Evolutionary conservation across 1,140 invertebrate genomes (phyloP).

Genomic region (Parasteatoda tepidariorum): DNA sequence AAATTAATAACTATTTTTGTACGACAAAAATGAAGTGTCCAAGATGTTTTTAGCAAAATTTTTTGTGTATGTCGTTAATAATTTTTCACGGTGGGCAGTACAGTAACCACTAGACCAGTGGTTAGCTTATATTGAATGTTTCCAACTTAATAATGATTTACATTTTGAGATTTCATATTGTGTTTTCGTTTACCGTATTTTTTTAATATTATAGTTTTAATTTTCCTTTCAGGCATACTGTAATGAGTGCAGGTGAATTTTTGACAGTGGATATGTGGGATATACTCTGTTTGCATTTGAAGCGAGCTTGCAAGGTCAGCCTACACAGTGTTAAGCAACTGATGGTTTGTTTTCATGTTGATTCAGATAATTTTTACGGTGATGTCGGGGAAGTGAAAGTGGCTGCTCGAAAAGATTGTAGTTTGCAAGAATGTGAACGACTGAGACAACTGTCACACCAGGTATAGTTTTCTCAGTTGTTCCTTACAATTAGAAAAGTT

Average conservation of each 20-base stretch:
- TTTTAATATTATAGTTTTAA: slow-evolving; percentile 7
- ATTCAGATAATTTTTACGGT: slow-evolving; percentile 93
- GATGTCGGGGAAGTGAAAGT: slow-evolving; percentile 93
- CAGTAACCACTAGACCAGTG: too few relatives aligned
- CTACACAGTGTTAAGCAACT: slow-evolving; percentile 85
- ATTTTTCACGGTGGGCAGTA: too few relatives aligned
- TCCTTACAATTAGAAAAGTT: too few relatives aligned
- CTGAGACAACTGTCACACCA: slow-evolving; percentile 88
- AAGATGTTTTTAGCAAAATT: too few relatives aligned
- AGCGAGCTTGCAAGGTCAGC: slow-evolving; percentile 84
- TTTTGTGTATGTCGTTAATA: too few relatives aligned
- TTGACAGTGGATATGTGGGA: slow-evolving; percentile 87
- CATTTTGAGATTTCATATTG: slow-evolving; percentile 2
- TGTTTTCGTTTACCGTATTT: not conserved
- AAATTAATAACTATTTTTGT: too few relatives aligned
- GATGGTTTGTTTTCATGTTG: slow-evolving; percentile 85
- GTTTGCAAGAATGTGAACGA: slow-evolving; percentile 81
- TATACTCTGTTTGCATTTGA: slow-evolving; percentile 81
- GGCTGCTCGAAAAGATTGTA: slow-evolving; percentile 86
- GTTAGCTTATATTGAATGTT: too few relatives aligned
- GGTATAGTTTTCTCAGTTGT: too few relatives aligned
- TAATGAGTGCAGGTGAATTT: slow-evolving; percentile 83
- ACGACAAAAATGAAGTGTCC: too few relatives aligned
- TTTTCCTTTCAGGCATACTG: slow-evolving; percentile 77
- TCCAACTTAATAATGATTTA: too few relatives aligned